These are phyloP conservation scores for Halcyon smyrnensis DNA, from an alignment of 2,797 vertebrate genomes.

Conservation along the genomic window DNA sequence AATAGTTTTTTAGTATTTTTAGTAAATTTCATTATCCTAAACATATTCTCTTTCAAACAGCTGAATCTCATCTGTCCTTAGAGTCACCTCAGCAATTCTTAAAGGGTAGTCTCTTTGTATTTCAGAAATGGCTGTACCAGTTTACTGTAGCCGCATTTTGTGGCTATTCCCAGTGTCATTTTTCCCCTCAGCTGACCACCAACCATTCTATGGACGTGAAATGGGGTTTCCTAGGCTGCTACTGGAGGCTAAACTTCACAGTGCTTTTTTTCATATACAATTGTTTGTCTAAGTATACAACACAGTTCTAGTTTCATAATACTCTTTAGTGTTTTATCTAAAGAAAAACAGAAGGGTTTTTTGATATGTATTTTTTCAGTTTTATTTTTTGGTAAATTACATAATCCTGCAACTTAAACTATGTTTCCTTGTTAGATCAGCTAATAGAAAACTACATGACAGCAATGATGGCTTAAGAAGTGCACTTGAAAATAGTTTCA, in stretches of 20 bases:
- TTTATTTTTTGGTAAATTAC: neutral
- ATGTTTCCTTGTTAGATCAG: conserved; percentile 78
- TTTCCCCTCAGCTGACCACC: neutral
- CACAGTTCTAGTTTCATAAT: neutral
- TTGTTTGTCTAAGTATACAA: neutral
- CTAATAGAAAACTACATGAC: conserved; percentile 96
- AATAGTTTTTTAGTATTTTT: neutral
- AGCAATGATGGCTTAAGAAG: conserved; percentile 91
- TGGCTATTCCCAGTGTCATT: neutral
- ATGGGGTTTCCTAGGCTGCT: neutral
- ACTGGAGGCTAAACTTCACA: neutral
- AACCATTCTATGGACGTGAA: neutral
- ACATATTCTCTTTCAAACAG: neutral
- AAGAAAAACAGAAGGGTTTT: neutral
- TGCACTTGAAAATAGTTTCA: conserved; percentile 87
- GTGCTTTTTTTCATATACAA: neutral
- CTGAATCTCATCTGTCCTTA: neutral
- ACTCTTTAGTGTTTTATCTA: neutral
- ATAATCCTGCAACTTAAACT: neutral
- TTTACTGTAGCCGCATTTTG: neutral
- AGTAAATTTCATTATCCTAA: neutral
- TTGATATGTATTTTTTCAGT: neutral
- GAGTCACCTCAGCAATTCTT: neutral
- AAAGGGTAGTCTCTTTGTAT: neutral
- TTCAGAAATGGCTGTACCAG: neutral